Evolutionary conservation across 2,797 vertebrate genomes (phyloP), one percentile per base, ranked within the genome.

Genomic region (Gallinago stenura): DNA sequence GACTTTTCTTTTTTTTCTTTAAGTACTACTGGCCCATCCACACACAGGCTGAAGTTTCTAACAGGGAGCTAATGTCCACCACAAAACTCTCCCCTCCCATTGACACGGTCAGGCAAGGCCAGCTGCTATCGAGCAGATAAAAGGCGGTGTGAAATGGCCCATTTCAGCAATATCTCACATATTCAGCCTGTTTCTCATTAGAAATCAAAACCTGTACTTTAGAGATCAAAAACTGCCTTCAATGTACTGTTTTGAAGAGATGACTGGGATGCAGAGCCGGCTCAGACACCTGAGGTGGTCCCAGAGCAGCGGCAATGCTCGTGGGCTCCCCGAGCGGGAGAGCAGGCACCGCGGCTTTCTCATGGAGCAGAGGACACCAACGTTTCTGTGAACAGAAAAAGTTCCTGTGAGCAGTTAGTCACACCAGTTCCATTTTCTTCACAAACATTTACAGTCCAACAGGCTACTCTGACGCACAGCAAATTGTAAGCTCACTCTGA

Each of bases 311-410:
- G 0, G 56, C 2, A 31, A 87, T 33, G 35, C 33, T 60, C 7
- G 0, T 1, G 0, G 43, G 35, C 0, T 1, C 22, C 4, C 1
- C 2, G 26, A 12, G 28, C 0, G 0, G 70, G 76, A 75, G 3
- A 15, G 7, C 5, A 4, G 76, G 16, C 35, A n/a, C n/a, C 14
- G 35, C 53, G n/a, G 73, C 24, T 75, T 62, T 70, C 39, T 78
- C 66, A 56, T 7, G 2, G 5, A n/a, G 50, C 7, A 20, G 10
- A 33, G 51, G 33, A 37, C 31, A 78, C 5, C 1, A 8, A 31
- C 39, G 45, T 17, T 57, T n/a, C 16, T 28, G 18, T 7, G 33
- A 57, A 9, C 30, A 53, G 16, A 31, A 37, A 2, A 51, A 2
- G 2, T 9, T 61, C 35, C 72, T 65, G 19, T 18, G 35, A 56